Conservation (phyloP, 2,888 invertebrate genomes). For the Formica aserva region DNA sequence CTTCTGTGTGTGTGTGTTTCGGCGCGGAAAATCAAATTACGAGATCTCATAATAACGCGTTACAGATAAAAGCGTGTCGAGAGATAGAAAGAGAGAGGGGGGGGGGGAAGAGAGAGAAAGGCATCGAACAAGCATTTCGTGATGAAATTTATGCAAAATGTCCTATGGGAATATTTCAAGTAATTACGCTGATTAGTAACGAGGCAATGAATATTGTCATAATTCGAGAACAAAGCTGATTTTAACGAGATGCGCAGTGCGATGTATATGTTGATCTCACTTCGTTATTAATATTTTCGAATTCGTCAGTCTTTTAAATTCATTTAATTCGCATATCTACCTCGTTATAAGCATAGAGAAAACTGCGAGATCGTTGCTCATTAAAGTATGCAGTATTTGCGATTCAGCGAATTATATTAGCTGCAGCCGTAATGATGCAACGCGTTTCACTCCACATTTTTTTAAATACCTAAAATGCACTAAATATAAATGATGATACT, state of each 20-base stretch:
- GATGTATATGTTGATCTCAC: not conserved
- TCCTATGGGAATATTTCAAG: constrained; percentile 37
- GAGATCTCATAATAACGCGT: constrained; percentile 31
- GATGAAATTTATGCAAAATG: constrained; percentile 51
- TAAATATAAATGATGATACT: constrained; percentile 10
- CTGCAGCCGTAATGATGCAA: not conserved
- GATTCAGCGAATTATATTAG: not conserved
- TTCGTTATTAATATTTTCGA: constrained; percentile 25
- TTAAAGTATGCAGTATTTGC: not conserved
- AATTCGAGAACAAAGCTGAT: constrained; percentile 46
- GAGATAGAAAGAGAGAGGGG: not conserved
- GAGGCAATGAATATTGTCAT: constrained; percentile 45
- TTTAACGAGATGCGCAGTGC: constrained; percentile 31
- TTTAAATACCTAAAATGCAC: not conserved
- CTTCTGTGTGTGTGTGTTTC: constrained; percentile 6
- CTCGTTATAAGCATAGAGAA: not conserved
- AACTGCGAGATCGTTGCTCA: constrained; percentile 2
- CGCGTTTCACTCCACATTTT: not conserved
- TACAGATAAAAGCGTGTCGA: constrained; percentile 21
- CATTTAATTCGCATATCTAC: not conserved
- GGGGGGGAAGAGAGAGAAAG: constrained; percentile 35
- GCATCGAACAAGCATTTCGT: constrained; percentile 33
- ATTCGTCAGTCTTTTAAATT: constrained; percentile 29
- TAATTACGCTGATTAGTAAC: constrained; percentile 48
- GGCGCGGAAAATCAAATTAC: constrained; percentile 44